Evolutionary conservation across 2,113 vertebrate species (phyloP).

Genomic region (Dasypus novemcinctus): DNA sequence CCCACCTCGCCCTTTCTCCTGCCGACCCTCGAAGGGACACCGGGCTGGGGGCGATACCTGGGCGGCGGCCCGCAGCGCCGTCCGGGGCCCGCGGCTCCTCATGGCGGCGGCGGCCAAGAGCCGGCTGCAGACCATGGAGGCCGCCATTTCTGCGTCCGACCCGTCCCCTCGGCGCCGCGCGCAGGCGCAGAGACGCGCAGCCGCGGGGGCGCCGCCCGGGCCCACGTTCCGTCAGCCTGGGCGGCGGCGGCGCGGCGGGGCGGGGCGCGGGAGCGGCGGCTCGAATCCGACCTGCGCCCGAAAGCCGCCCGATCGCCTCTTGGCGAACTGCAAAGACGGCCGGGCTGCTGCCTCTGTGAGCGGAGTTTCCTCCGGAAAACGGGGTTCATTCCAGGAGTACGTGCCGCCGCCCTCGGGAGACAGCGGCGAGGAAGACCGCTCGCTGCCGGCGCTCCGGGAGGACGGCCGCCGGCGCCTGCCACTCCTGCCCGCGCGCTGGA

Average conservation of each 20-base stretch:
- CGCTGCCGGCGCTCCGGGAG: neutral
- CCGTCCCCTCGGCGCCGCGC: neutral
- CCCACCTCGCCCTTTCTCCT: conserved; percentile 18
- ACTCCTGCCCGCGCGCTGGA: neutral
- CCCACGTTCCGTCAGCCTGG: too few relatives aligned
- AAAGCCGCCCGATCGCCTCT: neutral
- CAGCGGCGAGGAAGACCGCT: neutral
- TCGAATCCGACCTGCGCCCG: too few relatives aligned
- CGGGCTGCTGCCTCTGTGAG: neutral
- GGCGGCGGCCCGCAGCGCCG: too few relatives aligned
- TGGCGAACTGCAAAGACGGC: neutral
- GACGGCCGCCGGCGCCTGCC: neutral
- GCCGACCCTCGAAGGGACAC: conserved; percentile 4
- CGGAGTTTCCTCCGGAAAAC: neutral
- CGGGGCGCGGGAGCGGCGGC: too few relatives aligned
- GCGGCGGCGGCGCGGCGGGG: too few relatives aligned
- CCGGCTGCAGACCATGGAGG: too few relatives aligned
- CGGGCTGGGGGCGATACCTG: conserved; percentile 79
- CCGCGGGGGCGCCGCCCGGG: too few relatives aligned
- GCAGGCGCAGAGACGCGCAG: neutral
- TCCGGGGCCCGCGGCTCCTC: too few relatives aligned
- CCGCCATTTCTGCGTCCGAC: too few relatives aligned
- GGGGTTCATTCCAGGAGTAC: too few relatives aligned
- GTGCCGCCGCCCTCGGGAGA: neutral
- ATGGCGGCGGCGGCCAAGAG: neutral